Evolutionary conservation across 2,797 vertebrate species (phyloP).

Genomic region (Silurus lanzhouensis): DNA sequence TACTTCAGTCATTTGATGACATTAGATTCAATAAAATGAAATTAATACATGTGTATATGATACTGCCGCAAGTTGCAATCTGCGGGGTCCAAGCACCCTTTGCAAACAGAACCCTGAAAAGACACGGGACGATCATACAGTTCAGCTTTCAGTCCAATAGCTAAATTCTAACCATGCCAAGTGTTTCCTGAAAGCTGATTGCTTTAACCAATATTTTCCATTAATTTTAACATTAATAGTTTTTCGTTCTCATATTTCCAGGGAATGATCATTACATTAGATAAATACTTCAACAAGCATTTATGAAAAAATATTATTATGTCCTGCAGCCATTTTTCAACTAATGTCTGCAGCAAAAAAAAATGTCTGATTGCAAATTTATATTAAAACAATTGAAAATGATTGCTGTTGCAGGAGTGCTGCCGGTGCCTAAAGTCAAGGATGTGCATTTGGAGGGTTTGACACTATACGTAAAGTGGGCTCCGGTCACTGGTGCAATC

Average conservation of each 20-base stretch:
- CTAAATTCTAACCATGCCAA: neutral
- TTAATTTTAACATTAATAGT: neutral
- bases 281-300: neutral
- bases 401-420: slow-evolving; percentile 49
- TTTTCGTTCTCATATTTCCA: neutral
- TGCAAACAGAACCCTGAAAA: neutral
- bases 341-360: neutral
- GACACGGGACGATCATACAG: neutral
- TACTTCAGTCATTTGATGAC: neutral
- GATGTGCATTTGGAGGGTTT: slow-evolving; percentile 37
- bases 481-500: slow-evolving; percentile 53
- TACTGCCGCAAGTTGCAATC: neutral
- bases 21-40: neutral
- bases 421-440: slow-evolving; percentile 56
- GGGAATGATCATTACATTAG: neutral
- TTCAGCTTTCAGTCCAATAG: neutral
- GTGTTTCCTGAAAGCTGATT: neutral
- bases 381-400: neutral
- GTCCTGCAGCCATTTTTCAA: neutral
- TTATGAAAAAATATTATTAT: neutral
- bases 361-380: neutral
- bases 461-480: slow-evolving; percentile 68
- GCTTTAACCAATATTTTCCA: neutral
- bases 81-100: neutral
- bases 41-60: neutral